Conservation (phyloP, 2,888 invertebrate genomes). For the Herminia tarsipennalis region DNA sequence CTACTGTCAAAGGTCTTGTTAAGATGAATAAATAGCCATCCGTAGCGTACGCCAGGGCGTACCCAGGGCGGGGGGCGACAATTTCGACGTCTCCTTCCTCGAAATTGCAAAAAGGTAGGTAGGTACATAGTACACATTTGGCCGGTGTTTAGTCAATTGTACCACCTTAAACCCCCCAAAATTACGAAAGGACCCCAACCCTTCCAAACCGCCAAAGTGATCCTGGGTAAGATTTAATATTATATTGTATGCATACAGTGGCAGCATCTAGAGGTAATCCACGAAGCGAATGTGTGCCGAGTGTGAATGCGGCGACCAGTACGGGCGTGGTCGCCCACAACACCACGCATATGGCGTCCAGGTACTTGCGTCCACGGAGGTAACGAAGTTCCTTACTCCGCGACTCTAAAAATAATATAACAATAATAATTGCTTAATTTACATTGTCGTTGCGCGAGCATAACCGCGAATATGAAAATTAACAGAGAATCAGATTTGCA, state of each 20-base stretch:
- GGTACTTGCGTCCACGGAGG: conserved; percentile 94
- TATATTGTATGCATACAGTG: not conserved
- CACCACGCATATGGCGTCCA: conserved; percentile 98
- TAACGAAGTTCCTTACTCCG: conserved; percentile 90
- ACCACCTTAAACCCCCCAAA: no score
- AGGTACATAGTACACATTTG: no score
- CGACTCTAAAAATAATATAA: conserved; percentile 76
- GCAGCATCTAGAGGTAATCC: conserved; percentile 87
- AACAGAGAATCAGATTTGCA: no score
- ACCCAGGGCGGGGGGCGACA: no score
- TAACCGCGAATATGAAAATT: no score
- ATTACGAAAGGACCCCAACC: not conserved
- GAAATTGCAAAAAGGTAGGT: no score
- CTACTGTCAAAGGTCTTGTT: no score
- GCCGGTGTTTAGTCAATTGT: no score
- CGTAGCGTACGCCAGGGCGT: no score
- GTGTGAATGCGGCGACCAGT: conserved; percentile 93
- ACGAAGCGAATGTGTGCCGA: conserved; percentile 91
- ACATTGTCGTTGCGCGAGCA: conserved; percentile 24
- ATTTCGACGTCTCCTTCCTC: no score
- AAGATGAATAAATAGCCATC: no score
- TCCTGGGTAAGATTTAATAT: no score
- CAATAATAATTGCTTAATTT: not conserved
- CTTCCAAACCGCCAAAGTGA: not conserved
- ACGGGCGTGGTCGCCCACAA: conserved; percentile 99